Evolutionary conservation across 2,888 invertebrate genomes (phyloP).

Genomic region (Machimus atricapillus): DNA sequence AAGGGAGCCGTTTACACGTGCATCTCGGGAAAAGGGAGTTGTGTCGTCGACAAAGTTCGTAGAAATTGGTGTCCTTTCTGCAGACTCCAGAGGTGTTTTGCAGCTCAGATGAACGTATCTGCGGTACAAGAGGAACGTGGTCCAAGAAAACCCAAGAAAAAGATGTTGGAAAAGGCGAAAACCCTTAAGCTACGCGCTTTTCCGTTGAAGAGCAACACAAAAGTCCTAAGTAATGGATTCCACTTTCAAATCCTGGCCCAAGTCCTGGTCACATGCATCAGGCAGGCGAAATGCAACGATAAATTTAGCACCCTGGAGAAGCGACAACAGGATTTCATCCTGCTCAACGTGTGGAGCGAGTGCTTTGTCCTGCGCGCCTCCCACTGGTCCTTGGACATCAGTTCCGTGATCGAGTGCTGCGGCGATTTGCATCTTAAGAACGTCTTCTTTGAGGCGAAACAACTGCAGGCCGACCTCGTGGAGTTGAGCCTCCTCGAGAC

Average conservation of each 20-base stretch:
- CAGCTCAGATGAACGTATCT: constrained; percentile 78
- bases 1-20: constrained; percentile 77
- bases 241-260: constrained; percentile 68
- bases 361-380: constrained; percentile 68
- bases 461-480: constrained; percentile 62
- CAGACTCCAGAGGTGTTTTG: constrained; percentile 78
- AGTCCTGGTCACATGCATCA: constrained; percentile 67
- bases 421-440: constrained; percentile 57
- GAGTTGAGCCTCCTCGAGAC: constrained; percentile 65
- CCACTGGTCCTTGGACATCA: constrained; percentile 66
- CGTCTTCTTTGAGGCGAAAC: constrained; percentile 60
- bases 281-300: constrained; percentile 66
- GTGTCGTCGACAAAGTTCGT: constrained; percentile 80
- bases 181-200: neutral
- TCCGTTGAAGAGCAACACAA: neutral
- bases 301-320: constrained; percentile 64
- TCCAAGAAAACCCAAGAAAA: constrained; percentile 66
- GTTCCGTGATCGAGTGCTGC: constrained; percentile 57
- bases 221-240: constrained; percentile 51
- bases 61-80: constrained; percentile 90
- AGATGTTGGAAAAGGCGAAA: neutral
- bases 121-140: constrained; percentile 88
- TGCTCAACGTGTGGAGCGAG: constrained; percentile 68
- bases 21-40: constrained; percentile 77
- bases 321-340: constrained; percentile 66